These are phyloP conservation scores for Acrobasis suavella DNA, from an alignment of 2,888 invertebrate genomes.

Conservation along the genomic window DNA sequence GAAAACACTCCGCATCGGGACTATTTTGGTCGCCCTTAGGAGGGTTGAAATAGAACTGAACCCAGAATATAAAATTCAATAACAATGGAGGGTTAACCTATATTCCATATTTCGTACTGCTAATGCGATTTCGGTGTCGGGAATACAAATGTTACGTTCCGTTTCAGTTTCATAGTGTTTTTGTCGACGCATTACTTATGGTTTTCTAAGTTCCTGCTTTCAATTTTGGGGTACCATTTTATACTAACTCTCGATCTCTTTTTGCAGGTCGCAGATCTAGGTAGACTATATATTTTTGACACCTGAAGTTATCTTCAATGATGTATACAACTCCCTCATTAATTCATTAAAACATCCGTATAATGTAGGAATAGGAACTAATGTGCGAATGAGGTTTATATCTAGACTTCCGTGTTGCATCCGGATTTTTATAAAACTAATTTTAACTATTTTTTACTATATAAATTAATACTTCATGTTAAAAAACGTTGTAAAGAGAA, in stretches of 20 bases:
- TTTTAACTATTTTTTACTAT: too few species aligned
- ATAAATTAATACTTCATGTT: too few species aligned
- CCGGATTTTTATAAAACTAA: too few species aligned
- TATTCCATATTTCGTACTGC: conserved; percentile 40
- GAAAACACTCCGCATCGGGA: conserved; percentile 57
- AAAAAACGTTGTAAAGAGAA: too few species aligned
- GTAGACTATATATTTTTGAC: not conserved
- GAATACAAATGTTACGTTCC: conserved; percentile 25
- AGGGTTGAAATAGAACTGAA: conserved; percentile 69
- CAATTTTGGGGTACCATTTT: not conserved
- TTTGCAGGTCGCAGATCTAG: not conserved
- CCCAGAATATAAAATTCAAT: conserved; percentile 70
- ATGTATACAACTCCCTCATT: too few species aligned
- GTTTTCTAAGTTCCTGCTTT: conserved; percentile 10
- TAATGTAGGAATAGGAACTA: too few species aligned
- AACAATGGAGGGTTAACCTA: conserved; percentile 43
- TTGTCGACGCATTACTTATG: conserved; percentile 2
- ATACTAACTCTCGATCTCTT: too few species aligned
- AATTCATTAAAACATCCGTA: too few species aligned
- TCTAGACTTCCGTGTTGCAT: too few species aligned
- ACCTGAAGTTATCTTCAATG: not conserved
- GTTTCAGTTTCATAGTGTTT: conserved; percentile 18
- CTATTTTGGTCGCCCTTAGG: conserved; percentile 68
- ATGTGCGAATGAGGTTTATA: too few species aligned
- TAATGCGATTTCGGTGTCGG: conserved; percentile 33